phyloP scores from a whole-genome alignment of 1,140 invertebrate genomes.

The Lepidotrigona ventralis region DNA sequence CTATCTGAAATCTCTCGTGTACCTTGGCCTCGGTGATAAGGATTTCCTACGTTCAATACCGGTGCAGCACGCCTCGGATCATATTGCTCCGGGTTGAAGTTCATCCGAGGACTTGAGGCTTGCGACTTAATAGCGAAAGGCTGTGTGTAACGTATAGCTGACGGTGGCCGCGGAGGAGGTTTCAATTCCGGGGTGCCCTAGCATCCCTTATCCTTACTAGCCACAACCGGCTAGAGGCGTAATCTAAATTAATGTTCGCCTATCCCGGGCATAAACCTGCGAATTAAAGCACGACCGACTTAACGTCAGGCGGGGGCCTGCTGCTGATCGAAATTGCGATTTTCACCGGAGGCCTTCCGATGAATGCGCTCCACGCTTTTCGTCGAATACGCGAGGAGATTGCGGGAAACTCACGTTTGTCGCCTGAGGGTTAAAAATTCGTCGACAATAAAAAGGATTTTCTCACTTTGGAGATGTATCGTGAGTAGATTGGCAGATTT shows the following conservation, averaged over 20 bases:
- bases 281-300: constrained; percentile 47
- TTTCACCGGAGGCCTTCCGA: background rate
- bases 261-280: constrained; percentile 49
- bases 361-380: background rate
- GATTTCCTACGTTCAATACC: constrained; percentile 52
- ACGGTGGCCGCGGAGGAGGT: constrained; percentile 37
- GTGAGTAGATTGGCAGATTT: too few species aligned
- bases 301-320: constrained; percentile 3
- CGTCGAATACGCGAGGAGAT: background rate
- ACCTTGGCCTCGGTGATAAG: constrained; percentile 51
- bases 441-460: background rate
- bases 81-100: constrained; percentile 38
- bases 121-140: constrained; percentile 51
- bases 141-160: constrained; percentile 42
- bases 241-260: constrained; percentile 68
- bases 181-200: constrained; percentile 43
- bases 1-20: constrained; percentile 56
- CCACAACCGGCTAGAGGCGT: constrained; percentile 59
- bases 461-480: too few species aligned
- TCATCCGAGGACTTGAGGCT: constrained; percentile 6
- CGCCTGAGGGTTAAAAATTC: background rate
- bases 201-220: constrained; percentile 51
- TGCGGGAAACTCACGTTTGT: background rate
- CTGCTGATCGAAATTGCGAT: constrained; percentile 35
- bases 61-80: constrained; percentile 21